Percentiles rank a stretch among this genome's conserved stretches.
Evolutionary conservation across 2,113 vertebrate genomes (phyloP).

Genomic region (Eulemur macaco): DNA sequence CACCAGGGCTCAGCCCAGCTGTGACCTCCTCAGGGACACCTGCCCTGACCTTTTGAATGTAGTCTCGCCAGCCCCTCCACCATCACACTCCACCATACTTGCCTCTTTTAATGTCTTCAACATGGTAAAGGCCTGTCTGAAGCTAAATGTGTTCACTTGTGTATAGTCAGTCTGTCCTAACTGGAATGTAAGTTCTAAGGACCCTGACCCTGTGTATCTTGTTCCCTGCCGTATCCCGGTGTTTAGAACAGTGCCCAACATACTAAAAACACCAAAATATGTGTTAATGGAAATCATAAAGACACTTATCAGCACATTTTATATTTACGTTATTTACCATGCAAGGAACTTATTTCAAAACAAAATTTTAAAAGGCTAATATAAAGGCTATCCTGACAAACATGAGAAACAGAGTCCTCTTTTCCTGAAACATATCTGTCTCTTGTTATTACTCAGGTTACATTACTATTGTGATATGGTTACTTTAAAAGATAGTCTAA

Average conservation of each 20-base stretch:
- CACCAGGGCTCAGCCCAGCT: accelerated
- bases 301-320: background rate
- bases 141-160: background rate
- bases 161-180: background rate
- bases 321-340: background rate
- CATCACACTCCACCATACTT: background rate
- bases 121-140: background rate
- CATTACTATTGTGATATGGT: background rate
- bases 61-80: background rate
- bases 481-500: slow-evolving; percentile 15
- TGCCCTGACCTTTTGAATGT: background rate
- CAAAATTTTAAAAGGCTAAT: slow-evolving; percentile 8
- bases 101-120: background rate
- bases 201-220: background rate
- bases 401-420: background rate
- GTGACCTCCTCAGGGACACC: background rate
- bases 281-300: background rate
- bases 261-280: background rate
- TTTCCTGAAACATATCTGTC: background rate
- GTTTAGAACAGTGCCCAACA: background rate
- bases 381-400: background rate
- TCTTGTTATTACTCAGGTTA: background rate
- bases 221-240: background rate
- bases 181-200: background rate
- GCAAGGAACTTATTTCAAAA: background rate